Evolutionary conservation across 2,888 invertebrate species (phyloP), one percentile per base, ranked within the genome.

Genomic region (Melangyna quadrimaculata): DNA sequence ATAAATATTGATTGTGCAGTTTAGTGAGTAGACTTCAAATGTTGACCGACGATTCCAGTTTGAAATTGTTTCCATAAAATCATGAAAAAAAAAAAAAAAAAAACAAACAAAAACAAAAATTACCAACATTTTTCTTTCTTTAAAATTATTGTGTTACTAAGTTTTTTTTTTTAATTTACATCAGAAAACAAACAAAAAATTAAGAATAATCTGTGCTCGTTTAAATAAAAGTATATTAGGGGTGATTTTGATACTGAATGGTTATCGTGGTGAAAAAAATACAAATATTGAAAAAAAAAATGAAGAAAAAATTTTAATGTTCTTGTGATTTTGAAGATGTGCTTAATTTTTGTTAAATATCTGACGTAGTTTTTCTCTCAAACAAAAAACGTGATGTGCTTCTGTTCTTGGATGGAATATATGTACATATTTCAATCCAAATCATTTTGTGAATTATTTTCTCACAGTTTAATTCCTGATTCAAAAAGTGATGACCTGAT

Each of bases 261-360:
- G 51, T 51, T 35, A 51, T 67, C 35, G 51, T 63, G 72, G 78
- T 83, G 73, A 70, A 78, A 72, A 71, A 48, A 55, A 59, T 27
- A 17, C 8, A n/a, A 61, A 19, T 9, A 59, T 7, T 19, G 40
- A 32, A 19, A 61, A 61, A n/a, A 8, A 5, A 19, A 22, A 9
- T 59, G 17, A 61, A 35, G 4, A 63, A 70, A 78, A 65, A 57
- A 55, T 2, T 32, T 45, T 69, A 70, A 63, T 80, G 77, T 86
- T 86, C 75, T 81, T 86, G 86, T 86, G 86, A 78, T 73, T 80
- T 80, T 43, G 59, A 84, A 73, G 75, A 77, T 80, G 86, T 86
- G 86, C 78, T 73, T 65, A 71, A 59, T 65, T 65, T 69, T 69
- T 24, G 6, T 53, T 29, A 57, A 57, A 61, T 37, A 48, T 51